Conservation (phyloP, 2,113 vertebrate species). For the Gadus macrocephalus region DNA sequence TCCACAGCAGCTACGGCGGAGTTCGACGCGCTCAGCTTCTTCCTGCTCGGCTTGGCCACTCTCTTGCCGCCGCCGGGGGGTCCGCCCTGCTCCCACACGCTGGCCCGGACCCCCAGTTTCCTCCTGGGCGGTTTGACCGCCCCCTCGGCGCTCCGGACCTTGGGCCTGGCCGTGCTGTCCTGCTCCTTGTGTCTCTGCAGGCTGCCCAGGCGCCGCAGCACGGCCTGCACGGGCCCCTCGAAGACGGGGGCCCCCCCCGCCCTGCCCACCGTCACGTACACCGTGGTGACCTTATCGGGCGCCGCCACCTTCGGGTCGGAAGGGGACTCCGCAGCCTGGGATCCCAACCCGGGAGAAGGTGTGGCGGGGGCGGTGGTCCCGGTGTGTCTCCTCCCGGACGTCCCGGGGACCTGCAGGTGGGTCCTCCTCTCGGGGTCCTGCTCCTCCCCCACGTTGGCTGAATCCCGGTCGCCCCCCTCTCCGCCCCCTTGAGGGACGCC, state of each 20-base stretch:
- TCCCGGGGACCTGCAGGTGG: constrained; percentile 44
- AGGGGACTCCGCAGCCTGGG: constrained; percentile 57
- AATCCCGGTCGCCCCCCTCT: constrained; percentile 28
- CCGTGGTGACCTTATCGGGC: constrained; percentile 71
- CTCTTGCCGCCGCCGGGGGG: constrained; percentile 37
- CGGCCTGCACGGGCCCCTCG: constrained; percentile 78
- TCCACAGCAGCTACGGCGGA: constrained; percentile 23
- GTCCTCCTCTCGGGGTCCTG: constrained; percentile 54
- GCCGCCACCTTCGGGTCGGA: constrained; percentile 53
- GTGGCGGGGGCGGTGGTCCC: constrained; percentile 60
- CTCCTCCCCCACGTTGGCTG: constrained; percentile 27
- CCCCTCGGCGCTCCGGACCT: constrained; percentile 52
- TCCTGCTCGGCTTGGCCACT: constrained; percentile 55
- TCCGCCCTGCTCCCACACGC: constrained; percentile 60
- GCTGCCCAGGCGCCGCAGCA: constrained; percentile 83
- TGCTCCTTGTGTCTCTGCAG: constrained; percentile 78
- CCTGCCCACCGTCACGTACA: constrained; percentile 85
- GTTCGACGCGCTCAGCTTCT: constrained; percentile 47
- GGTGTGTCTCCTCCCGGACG: constrained; percentile 52
- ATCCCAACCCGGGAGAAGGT: constrained; percentile 53
- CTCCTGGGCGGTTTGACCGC: constrained; percentile 80
- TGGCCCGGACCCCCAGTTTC: constrained; percentile 70
- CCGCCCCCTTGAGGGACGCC: constrained; percentile 40
- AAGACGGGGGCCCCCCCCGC: constrained; percentile 43
- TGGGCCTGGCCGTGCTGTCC: constrained; percentile 52